Base-by-base conservation (phyloP, 1,140 invertebrate genomes). In the Drosophila equinoxialis region DNA sequence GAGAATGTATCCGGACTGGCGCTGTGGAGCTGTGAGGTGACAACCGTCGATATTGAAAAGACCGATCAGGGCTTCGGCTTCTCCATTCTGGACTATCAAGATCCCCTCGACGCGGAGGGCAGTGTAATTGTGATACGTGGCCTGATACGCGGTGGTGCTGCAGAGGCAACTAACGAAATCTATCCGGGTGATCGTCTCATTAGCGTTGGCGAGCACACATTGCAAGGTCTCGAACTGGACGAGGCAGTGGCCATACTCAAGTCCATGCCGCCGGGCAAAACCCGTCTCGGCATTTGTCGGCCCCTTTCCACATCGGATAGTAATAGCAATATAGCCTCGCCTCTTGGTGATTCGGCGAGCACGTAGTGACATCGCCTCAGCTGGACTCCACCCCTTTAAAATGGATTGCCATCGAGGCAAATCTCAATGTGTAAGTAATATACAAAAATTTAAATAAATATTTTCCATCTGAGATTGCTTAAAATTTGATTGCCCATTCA, bases 71-170 rank as follows among this genome's bases (percentile, higher is more conserved):
- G 98, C 4, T 94, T 99, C 13, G 98, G 98, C 55, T 99, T 99
- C 93, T 98, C 97, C 71, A 98, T 99, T 73, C 93, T 99, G 42
- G 98, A 99, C 93, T 99, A 99, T 92, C 94, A 97, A 93, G 97
- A 98, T 93, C 97, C 97, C 1, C 93, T 97, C 75, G 97, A 98
- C 93, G 95, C 96, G 6, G 95, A 95, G 74, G 96, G 97, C 72
- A 98, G 97, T 62, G 97, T 99, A 33, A 99, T 99, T 91, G 98
- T 99, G 33, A 97, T 99, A 66, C 94, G 98, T 68, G 98, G 97
- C 90, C 93, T 99, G 51, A 98, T 99, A 26, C 97, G 98, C 26
- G 97, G 97, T 71, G 97, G 98, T 60, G 95, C 97, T 30, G 97
- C 98, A 33, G 96, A 98, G 93, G 94, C 95, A 83, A 96, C 97